phyloP scores from a whole-genome alignment of 2,797 vertebrate genomes.

The Parambassis ranga region DNA sequence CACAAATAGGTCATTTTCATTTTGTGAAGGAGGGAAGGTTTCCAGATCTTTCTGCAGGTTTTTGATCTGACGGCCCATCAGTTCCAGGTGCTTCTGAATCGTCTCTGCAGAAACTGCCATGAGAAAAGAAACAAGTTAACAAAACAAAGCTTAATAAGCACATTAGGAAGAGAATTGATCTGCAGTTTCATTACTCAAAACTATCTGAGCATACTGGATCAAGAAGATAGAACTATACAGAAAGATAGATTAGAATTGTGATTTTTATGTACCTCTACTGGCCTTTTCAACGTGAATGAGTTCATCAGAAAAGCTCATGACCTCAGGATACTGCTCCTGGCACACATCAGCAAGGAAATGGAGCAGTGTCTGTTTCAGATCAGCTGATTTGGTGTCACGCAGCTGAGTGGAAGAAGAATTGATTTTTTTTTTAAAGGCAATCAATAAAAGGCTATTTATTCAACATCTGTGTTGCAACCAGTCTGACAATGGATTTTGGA shows the following conservation, averaged over 20 bases:
- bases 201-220: not conserved
- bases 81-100: slow-evolving; percentile 85
- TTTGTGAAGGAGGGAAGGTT: slow-evolving; percentile 82
- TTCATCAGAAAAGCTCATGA: slow-evolving; percentile 88
- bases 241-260: not conserved
- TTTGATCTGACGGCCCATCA: slow-evolving; percentile 85
- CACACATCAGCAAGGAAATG: slow-evolving; percentile 89
- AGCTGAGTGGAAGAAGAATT: slow-evolving; percentile 69
- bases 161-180: not conserved
- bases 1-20: slow-evolving; percentile 83
- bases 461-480: not conserved
- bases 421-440: slow-evolving; percentile 1
- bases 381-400: slow-evolving; percentile 82
- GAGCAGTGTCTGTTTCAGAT: slow-evolving; percentile 88
- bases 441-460: not conserved
- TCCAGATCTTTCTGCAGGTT: slow-evolving; percentile 80
- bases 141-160: not conserved
- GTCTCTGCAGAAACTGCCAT: slow-evolving; percentile 85
- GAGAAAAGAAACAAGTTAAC: not conserved
- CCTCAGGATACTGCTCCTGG: slow-evolving; percentile 83
- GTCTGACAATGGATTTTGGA: not conserved
- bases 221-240: not conserved
- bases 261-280: slow-evolving; percentile 82
- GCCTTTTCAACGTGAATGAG: slow-evolving; percentile 93
- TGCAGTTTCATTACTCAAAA: not conserved